Evolutionary conservation across 2,113 vertebrate genomes (phyloP).

Genomic region (Sciurus niger): DNA sequence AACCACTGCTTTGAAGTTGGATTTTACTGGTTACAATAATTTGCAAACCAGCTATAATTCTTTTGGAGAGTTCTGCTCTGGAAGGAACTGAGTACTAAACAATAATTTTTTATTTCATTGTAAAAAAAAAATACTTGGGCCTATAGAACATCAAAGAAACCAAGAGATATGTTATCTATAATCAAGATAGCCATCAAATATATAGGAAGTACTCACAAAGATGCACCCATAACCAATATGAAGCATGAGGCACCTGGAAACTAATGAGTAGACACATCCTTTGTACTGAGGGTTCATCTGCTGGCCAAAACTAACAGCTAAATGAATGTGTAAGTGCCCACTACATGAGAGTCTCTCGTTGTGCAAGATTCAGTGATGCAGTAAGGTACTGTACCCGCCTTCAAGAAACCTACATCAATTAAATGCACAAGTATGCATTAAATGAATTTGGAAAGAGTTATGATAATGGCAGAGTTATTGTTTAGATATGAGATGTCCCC

Average conservation of each 20-base stretch:
- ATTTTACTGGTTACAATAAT: background rate
- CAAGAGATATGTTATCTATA: background rate
- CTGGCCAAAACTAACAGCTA: background rate
- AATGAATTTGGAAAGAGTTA: background rate
- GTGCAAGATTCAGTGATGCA: background rate
- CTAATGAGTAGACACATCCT: fast-evolving
- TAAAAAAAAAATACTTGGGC: background rate
- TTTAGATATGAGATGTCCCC: too few species aligned
- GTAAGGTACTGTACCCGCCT: background rate
- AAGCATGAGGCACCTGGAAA: background rate
- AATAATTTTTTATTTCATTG: background rate
- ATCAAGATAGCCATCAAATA: background rate
- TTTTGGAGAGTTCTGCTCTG: background rate
- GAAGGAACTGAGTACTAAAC: background rate
- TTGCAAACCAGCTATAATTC: background rate
- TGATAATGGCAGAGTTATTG: background rate
- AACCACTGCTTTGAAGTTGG: background rate
- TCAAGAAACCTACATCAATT: background rate
- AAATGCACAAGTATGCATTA: background rate
- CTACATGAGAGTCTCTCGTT: background rate
- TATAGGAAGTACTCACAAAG: background rate
- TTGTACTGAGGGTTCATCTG: background rate
- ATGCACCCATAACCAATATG: fast-evolving
- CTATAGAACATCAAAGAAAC: background rate
- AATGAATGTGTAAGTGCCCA: background rate